Evolutionary conservation across 2,888 invertebrate species (phyloP).

Genomic region (Cataglyphis livida): DNA sequence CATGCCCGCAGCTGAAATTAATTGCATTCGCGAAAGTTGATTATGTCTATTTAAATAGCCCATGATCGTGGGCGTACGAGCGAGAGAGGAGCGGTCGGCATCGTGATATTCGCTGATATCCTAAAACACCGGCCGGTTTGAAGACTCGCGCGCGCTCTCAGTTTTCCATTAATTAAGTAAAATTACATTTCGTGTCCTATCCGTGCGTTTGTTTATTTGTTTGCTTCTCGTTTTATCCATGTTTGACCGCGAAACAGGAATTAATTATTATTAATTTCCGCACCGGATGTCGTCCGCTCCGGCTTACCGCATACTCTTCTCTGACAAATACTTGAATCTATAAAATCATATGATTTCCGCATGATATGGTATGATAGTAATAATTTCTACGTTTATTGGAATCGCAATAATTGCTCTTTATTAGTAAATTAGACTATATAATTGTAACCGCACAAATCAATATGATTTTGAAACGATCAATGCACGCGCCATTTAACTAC

Average conservation of each 20-base stretch:
- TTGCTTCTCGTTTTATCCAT: conserved; percentile 32
- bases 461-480: neutral
- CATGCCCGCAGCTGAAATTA: conserved; percentile 29
- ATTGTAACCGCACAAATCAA: neutral
- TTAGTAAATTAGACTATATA: neutral
- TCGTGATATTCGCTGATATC: conserved; percentile 28
- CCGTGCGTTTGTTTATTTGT: conserved; percentile 23
- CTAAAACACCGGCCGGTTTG: conserved; percentile 26
- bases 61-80: conserved; percentile 4
- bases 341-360: neutral
- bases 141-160: neutral
- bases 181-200: conserved; percentile 54
- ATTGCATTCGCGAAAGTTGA: conserved; percentile 50
- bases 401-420: neutral
- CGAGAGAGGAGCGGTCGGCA: too few species aligned
- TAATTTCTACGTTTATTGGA: neutral
- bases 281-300: conserved; percentile 12
- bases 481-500: neutral
- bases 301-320: neutral
- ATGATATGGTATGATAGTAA: neutral
- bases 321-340: neutral
- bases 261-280: conserved; percentile 19
- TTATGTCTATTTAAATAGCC: conserved; percentile 46
- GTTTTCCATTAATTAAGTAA: conserved; percentile 51
- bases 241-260: conserved; percentile 15